Evolutionary conservation across 2,888 invertebrate species (phyloP).

Genomic region (Lordiphosa andalusiaca): DNA sequence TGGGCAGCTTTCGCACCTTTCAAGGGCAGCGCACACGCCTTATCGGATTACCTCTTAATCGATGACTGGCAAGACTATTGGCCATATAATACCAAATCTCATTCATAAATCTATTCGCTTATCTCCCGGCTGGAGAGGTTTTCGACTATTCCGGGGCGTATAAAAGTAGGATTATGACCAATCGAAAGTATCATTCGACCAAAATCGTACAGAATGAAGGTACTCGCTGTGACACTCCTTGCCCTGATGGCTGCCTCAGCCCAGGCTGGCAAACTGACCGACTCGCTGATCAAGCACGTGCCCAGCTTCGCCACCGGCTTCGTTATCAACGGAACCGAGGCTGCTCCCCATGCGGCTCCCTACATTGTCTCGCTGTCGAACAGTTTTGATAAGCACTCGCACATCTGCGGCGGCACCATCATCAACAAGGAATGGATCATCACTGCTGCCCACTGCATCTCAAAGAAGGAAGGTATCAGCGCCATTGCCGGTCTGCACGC

Average conservation of each 20-base stretch:
- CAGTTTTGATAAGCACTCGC: slow-evolving; percentile 56
- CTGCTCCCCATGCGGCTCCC: slow-evolving; percentile 79
- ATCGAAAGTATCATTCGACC: slow-evolving; percentile 2
- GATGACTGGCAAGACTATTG: slow-evolving; percentile 5
- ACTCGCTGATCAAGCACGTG: slow-evolving; percentile 50
- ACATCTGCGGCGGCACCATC: slow-evolving; percentile 81
- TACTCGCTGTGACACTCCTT: slow-evolving; percentile 51
- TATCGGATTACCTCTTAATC: slow-evolving; percentile 35
- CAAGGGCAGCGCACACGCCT: slow-evolving; percentile 11
- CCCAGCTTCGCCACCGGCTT: slow-evolving; percentile 70
- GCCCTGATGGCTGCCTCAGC: slow-evolving; percentile 59
- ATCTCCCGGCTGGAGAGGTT: slow-evolving; percentile 4
- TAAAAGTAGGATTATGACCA: slow-evolving; percentile 17
- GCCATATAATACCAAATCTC: slow-evolving; percentile 12
- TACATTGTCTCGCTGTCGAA: slow-evolving; percentile 80
- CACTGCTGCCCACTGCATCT: slow-evolving; percentile 79
- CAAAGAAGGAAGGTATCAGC: slow-evolving; percentile 64
- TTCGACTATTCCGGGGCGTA: slow-evolving; percentile 30
- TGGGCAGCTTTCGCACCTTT: slow-evolving; percentile 11
- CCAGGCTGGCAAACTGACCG: slow-evolving; percentile 55
- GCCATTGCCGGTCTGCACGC: slow-evolving; percentile 80
- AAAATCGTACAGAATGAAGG: slow-evolving; percentile 61
- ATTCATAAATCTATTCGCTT: slow-evolving; percentile 47
- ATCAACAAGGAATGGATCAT: slow-evolving; percentile 78
- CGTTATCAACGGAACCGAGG: slow-evolving; percentile 78